Evolutionary conservation across 2,888 invertebrate species (phyloP).

Genomic region (Clostera curtula): DNA sequence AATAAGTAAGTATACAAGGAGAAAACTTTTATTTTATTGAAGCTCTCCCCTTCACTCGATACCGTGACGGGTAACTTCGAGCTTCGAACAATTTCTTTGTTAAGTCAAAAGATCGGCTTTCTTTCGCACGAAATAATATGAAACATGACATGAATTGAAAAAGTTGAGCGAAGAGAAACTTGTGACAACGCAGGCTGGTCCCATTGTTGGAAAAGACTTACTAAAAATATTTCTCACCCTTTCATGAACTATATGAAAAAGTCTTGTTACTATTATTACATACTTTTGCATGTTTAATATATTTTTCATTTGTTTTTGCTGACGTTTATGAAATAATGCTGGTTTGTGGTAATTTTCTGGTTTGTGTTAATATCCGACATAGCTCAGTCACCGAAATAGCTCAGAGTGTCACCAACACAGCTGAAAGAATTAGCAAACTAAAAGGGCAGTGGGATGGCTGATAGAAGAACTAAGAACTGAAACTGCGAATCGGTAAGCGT

Average conservation of each 20-base stretch:
- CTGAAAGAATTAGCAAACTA: too few relatives aligned
- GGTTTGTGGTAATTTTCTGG: too few relatives aligned
- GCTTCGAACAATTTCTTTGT: conserved; percentile 40
- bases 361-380: too few relatives aligned
- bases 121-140: conserved; percentile 48
- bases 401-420: too few relatives aligned
- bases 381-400: too few relatives aligned
- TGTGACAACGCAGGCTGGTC: conserved; percentile 29
- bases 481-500: too few relatives aligned
- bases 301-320: conserved; percentile 1
- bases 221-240: conserved; percentile 13
- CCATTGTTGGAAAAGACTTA: conserved; percentile 32
- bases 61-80: conserved; percentile 36
- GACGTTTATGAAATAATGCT: conserved; percentile 4
- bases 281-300: conserved; percentile 4
- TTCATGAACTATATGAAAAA: conserved; percentile 11
- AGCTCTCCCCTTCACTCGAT: conserved; percentile 29
- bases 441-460: too few relatives aligned
- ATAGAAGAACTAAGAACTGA: too few relatives aligned
- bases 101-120: conserved; percentile 47
- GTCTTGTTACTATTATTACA: conserved; percentile 6
- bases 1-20: conserved; percentile 22
- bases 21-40: conserved; percentile 44
- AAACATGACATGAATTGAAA: conserved; percentile 58
- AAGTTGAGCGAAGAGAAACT: conserved; percentile 43